phyloP scores from a whole-genome alignment of 2,888 invertebrate genomes.

The Microplitis deprimator region DNA sequence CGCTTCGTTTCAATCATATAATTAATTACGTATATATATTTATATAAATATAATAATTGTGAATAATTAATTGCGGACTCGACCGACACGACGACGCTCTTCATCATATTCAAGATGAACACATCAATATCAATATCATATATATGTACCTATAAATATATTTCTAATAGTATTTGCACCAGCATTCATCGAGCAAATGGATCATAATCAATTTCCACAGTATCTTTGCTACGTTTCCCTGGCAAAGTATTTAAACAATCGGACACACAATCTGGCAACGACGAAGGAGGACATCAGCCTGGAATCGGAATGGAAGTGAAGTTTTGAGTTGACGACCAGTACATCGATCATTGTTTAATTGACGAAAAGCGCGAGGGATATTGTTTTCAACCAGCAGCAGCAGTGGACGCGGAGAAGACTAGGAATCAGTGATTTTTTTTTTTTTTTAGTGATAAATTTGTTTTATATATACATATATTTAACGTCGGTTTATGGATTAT shows the following conservation, averaged over 20 bases:
- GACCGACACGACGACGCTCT: slow-evolving; percentile 17
- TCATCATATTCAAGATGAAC: not conserved
- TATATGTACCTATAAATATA: slow-evolving; percentile 2
- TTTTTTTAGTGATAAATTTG: slow-evolving; percentile 5
- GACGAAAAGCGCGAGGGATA: slow-evolving; percentile 4
- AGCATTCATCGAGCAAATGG: not conserved
- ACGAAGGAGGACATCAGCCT: not conserved
- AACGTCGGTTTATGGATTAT: not conserved
- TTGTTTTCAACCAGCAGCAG: not conserved
- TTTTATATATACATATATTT: not conserved
- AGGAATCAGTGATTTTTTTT: not conserved
- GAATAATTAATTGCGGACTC: slow-evolving; percentile 19
- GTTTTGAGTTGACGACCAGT: not conserved
- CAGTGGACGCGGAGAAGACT: not conserved
- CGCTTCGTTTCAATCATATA: slow-evolving; percentile 11
- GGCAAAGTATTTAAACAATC: not conserved
- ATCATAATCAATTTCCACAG: not conserved
- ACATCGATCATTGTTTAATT: not conserved
- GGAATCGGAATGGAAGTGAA: not conserved
- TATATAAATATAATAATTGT: slow-evolving; percentile 2
- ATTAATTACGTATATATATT: not conserved
- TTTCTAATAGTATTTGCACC: slow-evolving; percentile 1
- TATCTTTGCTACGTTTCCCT: not conserved
- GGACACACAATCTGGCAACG: not conserved
- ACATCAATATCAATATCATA: slow-evolving; percentile 13